Evolutionary conservation across 2,888 invertebrate species (phyloP).

Genomic region (Coleophora deauratella): DNA sequence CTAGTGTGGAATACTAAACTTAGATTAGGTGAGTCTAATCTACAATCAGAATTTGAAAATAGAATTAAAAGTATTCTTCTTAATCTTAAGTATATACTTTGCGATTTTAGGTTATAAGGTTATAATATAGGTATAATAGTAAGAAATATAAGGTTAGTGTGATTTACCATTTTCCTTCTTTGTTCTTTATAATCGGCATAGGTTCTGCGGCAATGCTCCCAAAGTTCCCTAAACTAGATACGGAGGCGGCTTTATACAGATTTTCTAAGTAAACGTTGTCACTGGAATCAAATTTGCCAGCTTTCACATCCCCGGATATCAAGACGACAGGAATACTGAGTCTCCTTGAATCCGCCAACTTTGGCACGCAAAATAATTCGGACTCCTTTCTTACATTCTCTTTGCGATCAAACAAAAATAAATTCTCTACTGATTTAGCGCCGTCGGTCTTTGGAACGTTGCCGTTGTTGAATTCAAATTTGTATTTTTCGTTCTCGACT

Average conservation of each 20-base stretch:
- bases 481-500: slow-evolving; percentile 36
- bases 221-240: slow-evolving; percentile 61
- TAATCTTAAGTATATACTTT: no score
- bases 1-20: no score
- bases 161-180: slow-evolving; percentile 69
- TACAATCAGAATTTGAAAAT: no score
- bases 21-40: no score
- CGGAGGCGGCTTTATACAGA: slow-evolving; percentile 60
- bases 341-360: slow-evolving; percentile 48
- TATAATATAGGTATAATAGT: no score
- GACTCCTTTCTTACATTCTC: slow-evolving; percentile 36
- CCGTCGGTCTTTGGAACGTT: slow-evolving; percentile 26
- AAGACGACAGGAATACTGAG: slow-evolving; percentile 60
- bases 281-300: slow-evolving; percentile 54
- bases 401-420: slow-evolving; percentile 34
- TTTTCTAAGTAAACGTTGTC: slow-evolving; percentile 62
- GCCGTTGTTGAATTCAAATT: slow-evolving; percentile 46
- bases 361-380: slow-evolving; percentile 49
- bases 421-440: slow-evolving; percentile 54
- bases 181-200: slow-evolving; percentile 64
- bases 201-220: slow-evolving; percentile 57
- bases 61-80: no score
- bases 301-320: slow-evolving; percentile 43
- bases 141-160: no score
- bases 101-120: no score